Base-by-base conservation (phyloP, 2,888 invertebrate genomes). In the Abrostola triplasia region DNA sequence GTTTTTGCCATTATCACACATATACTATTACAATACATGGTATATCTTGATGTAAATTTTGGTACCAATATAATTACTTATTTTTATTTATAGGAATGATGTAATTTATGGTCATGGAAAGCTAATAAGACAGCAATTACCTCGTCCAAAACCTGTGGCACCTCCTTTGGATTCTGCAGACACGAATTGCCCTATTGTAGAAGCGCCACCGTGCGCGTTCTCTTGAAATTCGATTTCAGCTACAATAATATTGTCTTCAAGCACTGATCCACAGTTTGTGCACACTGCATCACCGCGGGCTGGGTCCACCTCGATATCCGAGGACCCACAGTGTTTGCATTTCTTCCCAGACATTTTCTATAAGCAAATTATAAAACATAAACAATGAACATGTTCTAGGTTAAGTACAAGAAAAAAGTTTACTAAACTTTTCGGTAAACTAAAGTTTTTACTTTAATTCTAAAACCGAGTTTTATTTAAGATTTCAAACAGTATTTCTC, bases 151-250 rank as follows among this genome's bases (percentile, higher is more conserved):
- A 50, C 97, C 97, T 12, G 97, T 97, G 52, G 97, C 97, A 65
- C 98, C 97, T 58, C 98, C 98, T 85, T 97, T 96, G 70, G 98
- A 97, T 80, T 99, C 98, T 5, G 97, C 97, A 5, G 98, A 97
- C 0, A 98, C 99, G 93, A 98, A 99, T 88, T 98, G 98, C 37
- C 99, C 99, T 73, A 99, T 96, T 12, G 98, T 98, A 66, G 97
- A 97, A 54, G 97, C 96, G 9, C 97, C 97, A 36, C 99, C 99
- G 85, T 97, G 97, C 8, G 97, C 96, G 86, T 97, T 97, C 89
- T 99, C 99, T 90, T 98, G 98, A 86, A 99, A 99, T 89, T 99
- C 98, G 47, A 99, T 97, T 90, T 99, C 99, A 2, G 98, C 98
- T 36, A 99, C 99, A 85, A 99, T 99, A 59, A 98, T 97, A 83